Percentiles rank a stretch among this genome's conserved stretches.
phyloP scores from a whole-genome alignment of 92 coral and sea anemone species.

The Paragorgia papillata region DNA sequence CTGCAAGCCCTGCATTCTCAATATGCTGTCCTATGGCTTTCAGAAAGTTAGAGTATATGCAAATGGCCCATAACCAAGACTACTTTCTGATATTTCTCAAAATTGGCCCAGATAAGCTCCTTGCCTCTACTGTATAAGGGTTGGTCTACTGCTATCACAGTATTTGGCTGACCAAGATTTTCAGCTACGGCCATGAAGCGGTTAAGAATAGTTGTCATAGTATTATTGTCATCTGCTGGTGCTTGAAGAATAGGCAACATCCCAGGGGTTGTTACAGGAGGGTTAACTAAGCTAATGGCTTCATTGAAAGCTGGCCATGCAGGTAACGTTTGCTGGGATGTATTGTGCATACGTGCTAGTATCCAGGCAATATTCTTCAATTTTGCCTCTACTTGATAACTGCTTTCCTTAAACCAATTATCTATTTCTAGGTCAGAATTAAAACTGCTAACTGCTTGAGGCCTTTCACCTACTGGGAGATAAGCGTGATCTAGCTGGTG shows the following conservation, averaged over 20 bases:
- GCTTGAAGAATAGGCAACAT: constrained; percentile 40
- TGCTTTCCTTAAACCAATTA: constrained; percentile 24
- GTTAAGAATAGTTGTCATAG: constrained; percentile 25
- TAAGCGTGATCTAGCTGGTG: constrained; percentile 30
- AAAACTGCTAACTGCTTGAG: constrained; percentile 10
- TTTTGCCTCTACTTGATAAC: constrained; percentile 9
- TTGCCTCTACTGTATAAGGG: constrained; percentile 29
- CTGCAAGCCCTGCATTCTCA: constrained; percentile 32
- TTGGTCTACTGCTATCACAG: constrained; percentile 26
- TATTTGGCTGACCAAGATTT: constrained; percentile 27
- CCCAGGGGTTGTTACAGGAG: constrained; percentile 28
- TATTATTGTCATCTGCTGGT: constrained; percentile 41
- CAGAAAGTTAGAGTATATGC: constrained; percentile 25
- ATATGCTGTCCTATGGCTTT: constrained; percentile 18
- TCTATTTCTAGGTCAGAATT: constrained; percentile 19
- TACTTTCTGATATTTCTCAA: constrained; percentile 9
- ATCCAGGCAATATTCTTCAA: constrained; percentile 30
- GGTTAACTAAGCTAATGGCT: constrained; percentile 18
- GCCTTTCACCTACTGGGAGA: constrained; percentile 28
- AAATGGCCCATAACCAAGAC: constrained; percentile 30
- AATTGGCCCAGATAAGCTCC: constrained; percentile 22
- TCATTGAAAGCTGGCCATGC: constrained; percentile 37
- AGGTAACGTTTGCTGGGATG: constrained; percentile 15
- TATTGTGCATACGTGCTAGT: constrained; percentile 14
- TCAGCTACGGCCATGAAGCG: constrained; percentile 30